phyloP scores from a whole-genome alignment of 2,797 vertebrate species.

The Emys orbicularis region DNA sequence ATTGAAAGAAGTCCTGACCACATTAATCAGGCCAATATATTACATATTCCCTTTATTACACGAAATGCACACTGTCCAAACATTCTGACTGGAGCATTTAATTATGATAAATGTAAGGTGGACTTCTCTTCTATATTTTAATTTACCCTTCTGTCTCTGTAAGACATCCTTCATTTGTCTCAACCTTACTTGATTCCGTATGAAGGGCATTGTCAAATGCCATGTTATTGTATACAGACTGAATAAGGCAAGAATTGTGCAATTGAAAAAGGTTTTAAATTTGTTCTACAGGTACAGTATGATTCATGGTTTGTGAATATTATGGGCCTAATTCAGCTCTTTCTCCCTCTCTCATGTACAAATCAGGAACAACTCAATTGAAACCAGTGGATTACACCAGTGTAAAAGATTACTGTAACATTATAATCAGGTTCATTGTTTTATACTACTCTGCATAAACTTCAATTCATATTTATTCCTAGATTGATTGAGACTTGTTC shows the following conservation, averaged over 20 bases:
- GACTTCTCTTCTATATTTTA: neutral
- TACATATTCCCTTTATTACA: accelerated
- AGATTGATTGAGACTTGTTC: neutral
- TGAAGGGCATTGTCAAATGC: neutral
- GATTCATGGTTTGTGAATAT: conserved; percentile 26
- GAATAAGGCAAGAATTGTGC: neutral
- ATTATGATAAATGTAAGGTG: neutral
- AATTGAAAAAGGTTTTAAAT: neutral
- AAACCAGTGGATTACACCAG: neutral
- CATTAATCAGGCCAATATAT: neutral
- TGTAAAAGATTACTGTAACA: neutral
- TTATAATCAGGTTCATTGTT: neutral
- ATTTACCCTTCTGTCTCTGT: neutral
- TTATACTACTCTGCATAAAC: neutral
- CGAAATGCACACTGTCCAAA: accelerated
- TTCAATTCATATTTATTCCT: neutral
- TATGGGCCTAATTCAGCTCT: conserved; percentile 4
- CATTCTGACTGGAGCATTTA: neutral
- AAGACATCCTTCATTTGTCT: neutral
- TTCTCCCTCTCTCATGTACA: neutral
- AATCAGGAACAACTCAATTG: neutral
- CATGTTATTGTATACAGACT: neutral
- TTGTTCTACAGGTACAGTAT: neutral
- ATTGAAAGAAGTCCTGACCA: neutral
- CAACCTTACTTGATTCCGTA: neutral